Evolutionary conservation across 2,888 invertebrate genomes (phyloP), one percentile per base, ranked within the genome.

Genomic region (Chaitophorus viminalis): DNA sequence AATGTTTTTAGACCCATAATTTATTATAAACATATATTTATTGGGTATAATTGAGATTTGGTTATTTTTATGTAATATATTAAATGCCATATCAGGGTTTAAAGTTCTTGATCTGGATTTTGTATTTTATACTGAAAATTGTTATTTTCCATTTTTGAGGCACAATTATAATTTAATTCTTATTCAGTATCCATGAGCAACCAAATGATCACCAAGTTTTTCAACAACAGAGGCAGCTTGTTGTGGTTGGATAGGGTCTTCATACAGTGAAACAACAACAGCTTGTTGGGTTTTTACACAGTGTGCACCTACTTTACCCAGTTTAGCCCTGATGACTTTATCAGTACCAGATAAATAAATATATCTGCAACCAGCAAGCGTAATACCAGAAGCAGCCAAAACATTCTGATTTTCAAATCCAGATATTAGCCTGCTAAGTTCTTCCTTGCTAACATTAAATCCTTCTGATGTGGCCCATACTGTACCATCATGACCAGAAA

Each of bases 261-360:
- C 96, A 92, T 97, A 97, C 92, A 97, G 94, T 93, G 97, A 96
- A 92, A 97, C 95, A 93, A 97, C 97, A 93, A 97, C 96, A 92
- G 97, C 96, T 95, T 97, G 97, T 93, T 95, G 94, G 93, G 97
- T 97, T 94, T 97, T 97, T 96, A 97, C 97, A 95, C 97, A 97
- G 92, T 97, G 97, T 90, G 97, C 96, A 91, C 97, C 97, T 92
- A 96, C 95, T 93, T 97, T 96, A 92, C 96, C 97, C 91, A 96
- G 94, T 93, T 97, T 97, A 92, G 97, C 97, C 93, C 97, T 95
- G 93, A 97, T 95, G 91, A 97, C 97, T 92, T 95, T 95, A 92
- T 97, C 97, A 93, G 96, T 96, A 92, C 97, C 97, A 91, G 97
- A 97, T 93, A 97, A 95, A 94, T 97, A 97, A 93, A 97, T 97